phyloP scores from a whole-genome alignment of 2,113 vertebrate species.

The Pachypanchax playfairii region DNA sequence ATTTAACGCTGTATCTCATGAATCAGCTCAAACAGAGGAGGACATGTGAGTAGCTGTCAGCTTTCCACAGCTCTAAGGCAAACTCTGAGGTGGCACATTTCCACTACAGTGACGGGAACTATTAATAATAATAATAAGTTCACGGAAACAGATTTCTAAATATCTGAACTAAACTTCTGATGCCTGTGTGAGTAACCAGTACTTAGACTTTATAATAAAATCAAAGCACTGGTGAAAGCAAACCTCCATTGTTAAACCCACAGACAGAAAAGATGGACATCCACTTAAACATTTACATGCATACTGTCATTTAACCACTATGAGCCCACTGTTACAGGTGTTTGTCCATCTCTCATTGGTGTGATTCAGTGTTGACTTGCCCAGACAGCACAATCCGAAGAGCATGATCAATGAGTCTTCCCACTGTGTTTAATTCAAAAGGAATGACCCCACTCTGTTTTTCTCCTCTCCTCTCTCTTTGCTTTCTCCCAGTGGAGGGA shows the following conservation, averaged over 20 bases:
- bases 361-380: slow-evolving; percentile 64
- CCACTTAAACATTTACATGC: slow-evolving; percentile 50
- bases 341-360: slow-evolving; percentile 65
- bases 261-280: slow-evolving; percentile 6
- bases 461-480: slow-evolving; percentile 73
- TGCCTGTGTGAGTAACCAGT: too few species aligned
- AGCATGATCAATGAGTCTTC: slow-evolving; percentile 72
- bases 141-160: too few species aligned
- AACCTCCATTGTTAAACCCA: slow-evolving; percentile 37
- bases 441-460: slow-evolving; percentile 74
- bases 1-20: too few species aligned
- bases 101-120: too few species aligned
- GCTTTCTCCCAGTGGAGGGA: slow-evolving; percentile 80
- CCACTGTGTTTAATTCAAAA: slow-evolving; percentile 74
- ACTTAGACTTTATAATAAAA: too few species aligned
- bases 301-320: slow-evolving; percentile 66
- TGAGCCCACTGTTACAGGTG: slow-evolving; percentile 72
- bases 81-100: too few species aligned
- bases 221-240: too few species aligned
- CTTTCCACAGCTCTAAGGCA: too few species aligned
- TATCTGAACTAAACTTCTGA: too few species aligned
- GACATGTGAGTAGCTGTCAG: too few species aligned
- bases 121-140: too few species aligned
- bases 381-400: slow-evolving; percentile 55
- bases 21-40: too few species aligned